Evolutionary conservation across 2,797 vertebrate species (phyloP).

Genomic region (Microcaecilia unicolor): DNA sequence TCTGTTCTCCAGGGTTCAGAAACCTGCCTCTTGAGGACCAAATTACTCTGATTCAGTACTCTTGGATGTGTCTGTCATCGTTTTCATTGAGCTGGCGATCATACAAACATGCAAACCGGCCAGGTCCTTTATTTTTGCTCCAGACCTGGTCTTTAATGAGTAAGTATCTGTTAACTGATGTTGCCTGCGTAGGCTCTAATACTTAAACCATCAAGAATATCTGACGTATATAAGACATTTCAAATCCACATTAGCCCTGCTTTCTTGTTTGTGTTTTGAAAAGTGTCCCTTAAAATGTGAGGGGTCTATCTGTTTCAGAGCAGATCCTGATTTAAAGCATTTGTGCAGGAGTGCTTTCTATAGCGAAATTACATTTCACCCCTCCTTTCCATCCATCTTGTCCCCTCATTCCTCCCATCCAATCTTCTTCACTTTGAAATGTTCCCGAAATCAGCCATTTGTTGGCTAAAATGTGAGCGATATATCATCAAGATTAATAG

Average conservation of each 20-base stretch:
- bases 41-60: constrained; percentile 98
- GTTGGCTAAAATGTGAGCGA: too few species aligned
- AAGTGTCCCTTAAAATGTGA: too few species aligned
- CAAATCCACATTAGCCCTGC: constrained; percentile 4
- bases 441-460: constrained; percentile 27
- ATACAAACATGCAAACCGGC: constrained; percentile 96
- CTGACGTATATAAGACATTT: constrained; percentile 7
- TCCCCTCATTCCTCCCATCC: too few species aligned
- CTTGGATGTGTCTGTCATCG: constrained; percentile 98
- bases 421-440: constrained; percentile 5
- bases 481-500: constrained; percentile 18
- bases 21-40: constrained; percentile 97
- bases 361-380: neutral
- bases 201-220: constrained; percentile 12
- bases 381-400: too few species aligned
- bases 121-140: constrained; percentile 97
- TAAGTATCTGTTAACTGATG: too few species aligned
- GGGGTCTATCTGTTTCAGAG: too few species aligned
- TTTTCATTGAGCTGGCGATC: constrained; percentile 98
- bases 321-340: constrained; percentile 1
- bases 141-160: constrained; percentile 97
- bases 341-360: constrained; percentile 6
- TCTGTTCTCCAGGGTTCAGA: constrained; percentile 80
- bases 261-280: too few species aligned
- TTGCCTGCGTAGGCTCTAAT: too few species aligned